These are phyloP conservation scores for Callipepla californica DNA, from an alignment of 2,113 vertebrate species.

Conservation along the genomic window DNA sequence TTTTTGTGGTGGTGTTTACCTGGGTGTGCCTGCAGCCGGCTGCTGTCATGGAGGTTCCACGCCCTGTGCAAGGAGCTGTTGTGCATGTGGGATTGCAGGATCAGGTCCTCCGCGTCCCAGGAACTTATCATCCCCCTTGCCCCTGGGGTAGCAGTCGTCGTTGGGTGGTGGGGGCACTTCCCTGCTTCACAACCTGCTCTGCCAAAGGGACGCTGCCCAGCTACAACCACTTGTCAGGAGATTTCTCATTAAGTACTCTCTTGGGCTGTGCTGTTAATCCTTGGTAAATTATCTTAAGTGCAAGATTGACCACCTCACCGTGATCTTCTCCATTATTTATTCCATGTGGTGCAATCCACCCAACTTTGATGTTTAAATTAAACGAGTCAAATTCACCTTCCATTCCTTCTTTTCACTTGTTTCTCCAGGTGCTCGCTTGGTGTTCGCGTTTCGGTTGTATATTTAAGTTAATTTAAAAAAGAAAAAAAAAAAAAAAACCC, in stretches of 20 bases:
- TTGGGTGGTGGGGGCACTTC: background rate
- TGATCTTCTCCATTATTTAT: constrained; percentile 59
- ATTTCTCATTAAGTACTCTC: background rate
- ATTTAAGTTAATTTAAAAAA: constrained; percentile 40
- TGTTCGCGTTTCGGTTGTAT: constrained; percentile 49
- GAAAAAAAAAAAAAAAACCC: background rate
- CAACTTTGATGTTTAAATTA: constrained; percentile 38
- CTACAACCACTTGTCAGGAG: background rate
- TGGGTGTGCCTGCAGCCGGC: background rate
- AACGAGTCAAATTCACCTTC: constrained; percentile 14
- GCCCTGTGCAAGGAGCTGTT: background rate
- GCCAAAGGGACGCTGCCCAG: background rate
- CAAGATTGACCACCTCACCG: background rate
- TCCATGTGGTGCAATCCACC: constrained; percentile 27
- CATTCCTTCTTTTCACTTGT: constrained; percentile 27
- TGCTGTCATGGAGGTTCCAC: fast-evolving
- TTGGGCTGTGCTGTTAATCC: constrained; percentile 15
- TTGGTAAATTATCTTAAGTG: background rate
- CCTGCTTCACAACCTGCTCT: fast-evolving
- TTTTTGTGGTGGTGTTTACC: background rate
- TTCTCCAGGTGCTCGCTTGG: constrained; percentile 10
- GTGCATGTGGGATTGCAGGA: fast-evolving
- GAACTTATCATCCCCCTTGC: fast-evolving
- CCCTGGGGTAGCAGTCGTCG: fast-evolving
- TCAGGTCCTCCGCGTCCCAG: background rate